Conservation (phyloP, 2,888 invertebrate genomes). For the Chloroclysta siterata region DNA sequence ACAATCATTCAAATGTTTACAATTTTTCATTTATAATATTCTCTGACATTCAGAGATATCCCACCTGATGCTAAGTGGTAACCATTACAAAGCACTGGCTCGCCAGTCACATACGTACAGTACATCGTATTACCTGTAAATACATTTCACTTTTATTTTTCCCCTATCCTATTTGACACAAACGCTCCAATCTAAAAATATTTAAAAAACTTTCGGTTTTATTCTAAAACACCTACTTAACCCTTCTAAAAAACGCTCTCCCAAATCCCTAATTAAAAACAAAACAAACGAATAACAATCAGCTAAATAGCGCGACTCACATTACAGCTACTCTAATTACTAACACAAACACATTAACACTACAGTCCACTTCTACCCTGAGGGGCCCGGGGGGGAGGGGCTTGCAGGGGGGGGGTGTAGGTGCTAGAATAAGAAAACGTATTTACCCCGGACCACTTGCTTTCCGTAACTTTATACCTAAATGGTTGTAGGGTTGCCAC, state of each 20-base stretch:
- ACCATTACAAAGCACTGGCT: no score
- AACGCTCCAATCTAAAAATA: no score
- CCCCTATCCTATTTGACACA: no score
- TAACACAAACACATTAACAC: slow-evolving; percentile 60
- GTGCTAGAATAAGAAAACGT: slow-evolving; percentile 68
- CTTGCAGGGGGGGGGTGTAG: slow-evolving; percentile 28
- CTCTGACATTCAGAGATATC: no score
- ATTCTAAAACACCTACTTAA: neutral
- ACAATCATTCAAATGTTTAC: no score
- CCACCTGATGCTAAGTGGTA: no score
- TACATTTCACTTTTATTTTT: no score
- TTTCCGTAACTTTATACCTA: slow-evolving; percentile 69
- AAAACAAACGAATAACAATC: slow-evolving; percentile 36
- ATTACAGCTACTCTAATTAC: slow-evolving; percentile 58
- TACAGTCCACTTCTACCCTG: slow-evolving; percentile 29
- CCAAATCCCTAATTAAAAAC: slow-evolving; percentile 32
- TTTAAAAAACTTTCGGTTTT: no score
- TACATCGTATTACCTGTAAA: no score
- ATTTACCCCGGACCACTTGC: slow-evolving; percentile 71
- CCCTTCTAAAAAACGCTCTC: neutral
- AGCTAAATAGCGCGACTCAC: slow-evolving; percentile 38
- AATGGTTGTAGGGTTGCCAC: slow-evolving; percentile 61
- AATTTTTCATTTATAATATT: no score
- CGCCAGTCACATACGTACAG: no score
- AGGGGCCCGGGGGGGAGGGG: slow-evolving; percentile 22